Percentiles rank a stretch among this genome's conserved stretches.
Conservation (phyloP, 1,140 invertebrate genomes). For the Drosophila kanapiae region DNA sequence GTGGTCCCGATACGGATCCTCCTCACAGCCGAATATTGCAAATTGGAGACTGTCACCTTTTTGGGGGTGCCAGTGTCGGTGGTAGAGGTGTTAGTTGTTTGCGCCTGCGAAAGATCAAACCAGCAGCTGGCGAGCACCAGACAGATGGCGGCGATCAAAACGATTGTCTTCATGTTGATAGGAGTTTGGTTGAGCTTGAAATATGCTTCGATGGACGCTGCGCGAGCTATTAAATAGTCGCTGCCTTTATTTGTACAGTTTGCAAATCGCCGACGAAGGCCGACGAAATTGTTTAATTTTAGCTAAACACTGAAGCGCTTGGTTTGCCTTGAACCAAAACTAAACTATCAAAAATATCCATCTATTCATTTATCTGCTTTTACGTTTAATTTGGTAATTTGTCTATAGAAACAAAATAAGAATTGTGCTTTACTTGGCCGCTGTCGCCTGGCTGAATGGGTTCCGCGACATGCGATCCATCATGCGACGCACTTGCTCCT, state of each 20-base stretch:
- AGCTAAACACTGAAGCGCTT: constrained; percentile 22
- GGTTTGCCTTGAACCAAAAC: constrained; percentile 48
- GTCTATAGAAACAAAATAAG: constrained; percentile 1
- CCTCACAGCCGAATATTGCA: constrained; percentile 22
- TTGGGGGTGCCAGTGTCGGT: background rate
- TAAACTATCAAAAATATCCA: constrained; percentile 6
- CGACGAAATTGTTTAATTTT: constrained; percentile 14
- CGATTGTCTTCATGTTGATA: constrained; percentile 44
- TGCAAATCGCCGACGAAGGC: constrained; percentile 41
- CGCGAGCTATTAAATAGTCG: constrained; percentile 45
- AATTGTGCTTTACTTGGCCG: constrained; percentile 39
- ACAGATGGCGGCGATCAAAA: constrained; percentile 1
- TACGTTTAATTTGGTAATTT: constrained; percentile 40
- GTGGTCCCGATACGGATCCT: constrained; percentile 23
- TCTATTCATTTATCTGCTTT: constrained; percentile 19
- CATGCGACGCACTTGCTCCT: constrained; percentile 85
- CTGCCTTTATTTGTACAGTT: constrained; percentile 53
- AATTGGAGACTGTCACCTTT: constrained; percentile 25
- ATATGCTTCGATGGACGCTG: constrained; percentile 25
- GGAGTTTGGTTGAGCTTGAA: constrained; percentile 19
- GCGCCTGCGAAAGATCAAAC: constrained; percentile 16
- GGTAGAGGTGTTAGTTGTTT: background rate
- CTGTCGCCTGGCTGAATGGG: constrained; percentile 32
- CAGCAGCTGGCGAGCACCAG: constrained; percentile 19
- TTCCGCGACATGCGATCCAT: constrained; percentile 62